Base-by-base conservation (phyloP, 35 echinoderm and acorn worm genomes). In the Nesometra sesokonis region DNA sequence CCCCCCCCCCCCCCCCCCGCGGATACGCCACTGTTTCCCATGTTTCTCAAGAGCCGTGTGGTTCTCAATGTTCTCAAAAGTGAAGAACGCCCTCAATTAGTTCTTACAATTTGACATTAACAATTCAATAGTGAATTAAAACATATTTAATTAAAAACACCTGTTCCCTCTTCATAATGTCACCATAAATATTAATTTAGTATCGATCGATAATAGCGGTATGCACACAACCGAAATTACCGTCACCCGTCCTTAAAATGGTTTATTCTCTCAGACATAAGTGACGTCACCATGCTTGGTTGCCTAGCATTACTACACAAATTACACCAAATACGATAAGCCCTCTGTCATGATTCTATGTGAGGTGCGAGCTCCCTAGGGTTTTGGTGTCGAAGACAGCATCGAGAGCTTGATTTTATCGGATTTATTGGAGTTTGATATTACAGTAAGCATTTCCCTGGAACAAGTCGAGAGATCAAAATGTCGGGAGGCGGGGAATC, bases 401-500 rank as follows among this genome's bases (percentile, higher is more conserved):
- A 27, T 67, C 52, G 8, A 67, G 23, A 19, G 52, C 7, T 27
- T 13, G 52, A 67, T 27, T 43, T 7, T 7, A 43, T 43, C 23
- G 52, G 52, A 67, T 67, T 67, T 67, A 67, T 67, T 19, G 23
- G 1, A 27, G 9, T 67, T 19, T 67, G 2, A 67, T 17, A 67
- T 27, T 67, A 67, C 7, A 67, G 1, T 17, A 9, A 67, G 38
- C 4, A 19, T 9, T 67, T 17, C 9, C 7, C 8, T 5, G 8
- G 8, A 67, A 19, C 38, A 27, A 67, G 21, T 27, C 2, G 23
- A 67, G 11, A 27, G 39, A 43, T 15, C 39, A 15, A 67, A 19
- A 83, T 83, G 81, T 15, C 81, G 81, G 80, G 35, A 0, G 32
- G 17, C 30, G 80, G 80, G 32, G 81, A 83, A 83, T 83, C 81